Conservation (phyloP, 2,113 vertebrate genomes). For the Catharus bicknelli region DNA sequence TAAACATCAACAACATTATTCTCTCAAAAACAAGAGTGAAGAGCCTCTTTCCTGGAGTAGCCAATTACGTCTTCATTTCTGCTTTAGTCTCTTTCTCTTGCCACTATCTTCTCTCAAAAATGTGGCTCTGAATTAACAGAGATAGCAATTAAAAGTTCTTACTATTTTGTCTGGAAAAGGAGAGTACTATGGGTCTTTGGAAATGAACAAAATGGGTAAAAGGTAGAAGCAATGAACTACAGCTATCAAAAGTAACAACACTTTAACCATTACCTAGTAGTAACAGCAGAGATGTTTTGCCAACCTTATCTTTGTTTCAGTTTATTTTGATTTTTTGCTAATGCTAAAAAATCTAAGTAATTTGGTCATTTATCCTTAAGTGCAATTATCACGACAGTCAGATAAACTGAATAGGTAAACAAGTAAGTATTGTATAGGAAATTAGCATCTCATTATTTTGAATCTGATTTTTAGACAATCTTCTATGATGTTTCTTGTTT, state of each 20-base stretch:
- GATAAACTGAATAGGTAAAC: background rate
- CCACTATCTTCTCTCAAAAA: background rate
- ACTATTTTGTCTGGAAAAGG: background rate
- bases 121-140: background rate
- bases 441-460: background rate
- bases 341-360: background rate
- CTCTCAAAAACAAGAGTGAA: background rate
- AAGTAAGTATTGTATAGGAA: background rate
- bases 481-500: background rate
- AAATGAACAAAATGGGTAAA: background rate
- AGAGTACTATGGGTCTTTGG: background rate
- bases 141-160: background rate
- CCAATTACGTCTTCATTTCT: background rate
- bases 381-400: background rate
- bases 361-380: background rate
- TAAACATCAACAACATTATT: background rate
- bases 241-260: background rate
- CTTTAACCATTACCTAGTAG: background rate
- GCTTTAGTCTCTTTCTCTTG: background rate
- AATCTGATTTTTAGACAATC: background rate
- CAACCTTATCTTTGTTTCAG: background rate
- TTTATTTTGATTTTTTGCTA: background rate
- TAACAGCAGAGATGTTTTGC: background rate
- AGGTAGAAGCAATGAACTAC: background rate
- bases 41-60: background rate